Evolutionary conservation across 2,888 invertebrate genomes (phyloP), one percentile per base, ranked within the genome.

Genomic region (Sesamia inferens): DNA sequence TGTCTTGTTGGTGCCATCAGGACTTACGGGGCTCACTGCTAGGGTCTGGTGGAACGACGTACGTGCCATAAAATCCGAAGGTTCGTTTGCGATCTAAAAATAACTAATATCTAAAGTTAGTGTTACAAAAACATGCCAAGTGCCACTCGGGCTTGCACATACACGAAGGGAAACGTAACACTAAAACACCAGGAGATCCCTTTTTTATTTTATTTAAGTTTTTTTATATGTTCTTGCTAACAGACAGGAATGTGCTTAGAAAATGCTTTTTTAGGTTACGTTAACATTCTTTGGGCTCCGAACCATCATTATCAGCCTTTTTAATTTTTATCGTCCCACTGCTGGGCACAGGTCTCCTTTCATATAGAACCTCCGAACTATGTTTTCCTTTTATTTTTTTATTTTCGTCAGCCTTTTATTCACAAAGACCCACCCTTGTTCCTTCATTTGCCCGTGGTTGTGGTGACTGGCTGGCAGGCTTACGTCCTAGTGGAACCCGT

Each of bases 61-160:
- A 42, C 19, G 13, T 55, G 31, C 58, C 48, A 11, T 67, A 76
- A 67, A 76, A 13, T 5, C 8, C 13, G 31, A 59, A 47, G 16
- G 58, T 22, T 59, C n/a, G 48, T 58, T 75, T 75, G 31, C 11
- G 0, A 39, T 54, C 31, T 59, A 24, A 59, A 75, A 75, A 51
- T 22, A 74, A 31, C 19, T 1, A 31, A 48, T 57, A 48, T 19
- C 2, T 14, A 14, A 22, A 13, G 31, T 31, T 48, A 10, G 4
- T 48, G 1, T 13, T 24, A 7, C 6, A 13, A 22, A 55, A 6
- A 19, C 6, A 22, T 13, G 11, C 22, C 22, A 55, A 11, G 13
- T 55, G 22, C 11, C 11, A 13, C 2, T 22, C 5, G 11, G 22
- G 22, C 22, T 55, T n/a, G 5, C 54, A 55, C 2, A 1, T n/a